Base-by-base conservation (phyloP, 2,888 invertebrate genomes). In the Caenorhabditis afra region DNA sequence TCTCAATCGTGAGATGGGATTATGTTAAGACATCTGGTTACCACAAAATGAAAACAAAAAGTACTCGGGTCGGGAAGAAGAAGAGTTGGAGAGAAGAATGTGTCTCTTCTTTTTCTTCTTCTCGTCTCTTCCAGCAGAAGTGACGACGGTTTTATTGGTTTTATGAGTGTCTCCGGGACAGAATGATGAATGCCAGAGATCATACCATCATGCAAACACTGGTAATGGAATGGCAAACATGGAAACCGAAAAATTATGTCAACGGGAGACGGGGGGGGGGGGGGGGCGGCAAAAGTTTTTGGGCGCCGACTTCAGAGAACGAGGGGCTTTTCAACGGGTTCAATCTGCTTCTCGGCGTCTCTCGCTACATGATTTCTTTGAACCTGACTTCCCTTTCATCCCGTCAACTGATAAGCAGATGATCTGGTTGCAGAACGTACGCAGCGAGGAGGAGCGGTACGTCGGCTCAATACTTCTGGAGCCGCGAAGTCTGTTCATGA, bases 401-500 rank as follows among this genome's bases (percentile, higher is more conserved):
- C 18, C 41, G 50, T 47, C 68, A 5, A 67, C 5, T 57, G 62
- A 73, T 64, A 73, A 64, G 37, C 64, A 73, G 45, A 64, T 73
- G 61, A 44, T 55, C 14, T 29, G 29, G 44, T 70, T 71, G 50
- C 77, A 77, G 77, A 66, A 44, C 35, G 37, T 41, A 18, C 37
- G 20, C 44, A 61, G 68, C 35, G 74, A 79, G 22, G 64, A 67
- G 20, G 68, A 79, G n/a, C 39, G 79, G 35, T 74, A 76, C 52
- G 78, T 87, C 18, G 89, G 88, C 1, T 89, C 89, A 29, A 79
- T 98, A 67, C 91, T 97, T 37, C 91, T 98, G 70, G 95, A 97
- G 91, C 94, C 94, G 14, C 93, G 96, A 85, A 97, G 97, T 92
- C 92, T 98, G 53, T 92, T 98, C 14, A 92, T 99, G 52, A 92